These are phyloP conservation scores for Dipodomys spectabilis DNA, from an alignment of 2,113 vertebrate species.

Conservation along the genomic window DNA sequence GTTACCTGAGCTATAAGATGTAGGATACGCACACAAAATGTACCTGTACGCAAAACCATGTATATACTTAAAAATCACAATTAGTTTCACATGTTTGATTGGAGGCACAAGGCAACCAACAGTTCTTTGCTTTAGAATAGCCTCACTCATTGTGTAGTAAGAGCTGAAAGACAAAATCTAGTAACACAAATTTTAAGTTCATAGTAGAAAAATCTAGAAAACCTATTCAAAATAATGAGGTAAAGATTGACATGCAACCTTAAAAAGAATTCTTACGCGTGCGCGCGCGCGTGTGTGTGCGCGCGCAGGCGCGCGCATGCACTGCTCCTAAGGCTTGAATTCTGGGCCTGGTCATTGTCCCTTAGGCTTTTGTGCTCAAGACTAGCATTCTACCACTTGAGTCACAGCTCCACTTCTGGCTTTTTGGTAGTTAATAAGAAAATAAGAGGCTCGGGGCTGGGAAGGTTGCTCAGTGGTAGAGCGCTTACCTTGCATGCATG, in stretches of 20 bases:
- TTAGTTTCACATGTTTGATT: neutral
- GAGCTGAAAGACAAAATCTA: constrained; percentile 35
- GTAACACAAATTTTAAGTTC: constrained; percentile 55
- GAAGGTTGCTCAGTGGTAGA: no score
- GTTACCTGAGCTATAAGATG: constrained; percentile 25
- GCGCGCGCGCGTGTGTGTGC: no score
- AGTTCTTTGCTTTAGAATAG: constrained; percentile 22
- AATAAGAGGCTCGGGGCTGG: no score
- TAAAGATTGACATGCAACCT: neutral
- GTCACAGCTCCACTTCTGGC: no score
- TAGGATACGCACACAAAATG: neutral
- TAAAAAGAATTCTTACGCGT: no score
- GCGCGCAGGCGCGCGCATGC: neutral
- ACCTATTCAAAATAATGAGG: constrained; percentile 40
- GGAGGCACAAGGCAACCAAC: constrained; percentile 9
- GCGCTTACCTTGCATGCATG: no score
- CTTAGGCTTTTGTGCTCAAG: no score
- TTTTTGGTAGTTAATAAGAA: no score
- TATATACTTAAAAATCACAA: constrained; percentile 31
- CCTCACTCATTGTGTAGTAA: neutral
- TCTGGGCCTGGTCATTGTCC: no score
- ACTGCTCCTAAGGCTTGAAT: no score
- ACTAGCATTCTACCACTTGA: no score
- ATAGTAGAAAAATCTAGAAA: constrained; percentile 26
- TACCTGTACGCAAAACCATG: neutral